Evolutionary conservation across 2,113 vertebrate species (phyloP).

Genomic region (Saiga tatarica): DNA sequence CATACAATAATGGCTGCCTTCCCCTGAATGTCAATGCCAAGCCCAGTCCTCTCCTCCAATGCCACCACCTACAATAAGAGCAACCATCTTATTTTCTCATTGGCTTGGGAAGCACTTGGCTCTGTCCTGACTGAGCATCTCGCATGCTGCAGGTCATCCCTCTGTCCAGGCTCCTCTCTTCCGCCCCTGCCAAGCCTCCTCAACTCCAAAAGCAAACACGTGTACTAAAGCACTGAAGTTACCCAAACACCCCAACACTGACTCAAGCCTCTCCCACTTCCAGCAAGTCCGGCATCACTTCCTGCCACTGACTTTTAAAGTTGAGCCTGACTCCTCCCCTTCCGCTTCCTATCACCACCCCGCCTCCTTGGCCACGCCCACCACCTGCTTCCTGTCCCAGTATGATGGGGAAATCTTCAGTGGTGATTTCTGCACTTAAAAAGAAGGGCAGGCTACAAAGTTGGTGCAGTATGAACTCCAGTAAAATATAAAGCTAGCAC

Average conservation of each 20-base stretch:
- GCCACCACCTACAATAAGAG: not conserved
- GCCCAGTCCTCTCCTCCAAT: not conserved
- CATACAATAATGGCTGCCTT: rapidly evolving
- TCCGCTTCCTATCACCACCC: not conserved
- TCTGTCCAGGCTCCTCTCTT: not conserved
- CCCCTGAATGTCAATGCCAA: not conserved
- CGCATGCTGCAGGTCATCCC: not conserved
- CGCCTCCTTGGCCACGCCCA: not conserved
- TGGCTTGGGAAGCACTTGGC: not conserved
- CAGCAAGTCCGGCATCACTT: rapidly evolving
- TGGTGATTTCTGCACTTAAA: rapidly evolving
- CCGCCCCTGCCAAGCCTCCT: not conserved
- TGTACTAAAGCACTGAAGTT: not conserved
- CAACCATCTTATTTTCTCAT: not conserved
- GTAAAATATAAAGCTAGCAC: not conserved
- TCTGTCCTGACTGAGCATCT: not conserved
- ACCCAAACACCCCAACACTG: rapidly evolving
- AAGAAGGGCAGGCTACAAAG: not conserved
- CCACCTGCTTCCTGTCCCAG: not conserved
- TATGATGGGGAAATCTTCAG: not conserved
- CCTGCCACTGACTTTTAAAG: not conserved
- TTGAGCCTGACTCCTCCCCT: rapidly evolving
- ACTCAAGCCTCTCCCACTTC: not conserved
- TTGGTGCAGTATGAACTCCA: not conserved
- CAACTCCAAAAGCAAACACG: not conserved